Evolutionary conservation across 2,797 vertebrate genomes (phyloP), one percentile per base, ranked within the genome.

Genomic region (Poliocrania exsul): DNA sequence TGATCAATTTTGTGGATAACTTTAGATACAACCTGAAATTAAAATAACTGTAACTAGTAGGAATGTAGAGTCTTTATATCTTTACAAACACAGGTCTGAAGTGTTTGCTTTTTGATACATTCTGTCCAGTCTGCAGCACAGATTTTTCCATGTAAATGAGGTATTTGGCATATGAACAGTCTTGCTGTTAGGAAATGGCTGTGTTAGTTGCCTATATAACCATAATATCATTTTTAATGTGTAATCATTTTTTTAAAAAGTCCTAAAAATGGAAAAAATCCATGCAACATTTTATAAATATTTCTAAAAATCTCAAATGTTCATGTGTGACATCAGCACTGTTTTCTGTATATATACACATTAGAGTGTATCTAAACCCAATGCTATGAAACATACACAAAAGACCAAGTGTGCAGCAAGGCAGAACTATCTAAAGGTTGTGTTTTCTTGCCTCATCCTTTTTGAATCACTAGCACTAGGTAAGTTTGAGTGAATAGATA

Each of bases 131-230:
- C 49, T 81, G 65, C 57, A 93, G 57, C 74, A 58, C 35, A 25
- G 15, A 38, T 56, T 69, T 75, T 85, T 40, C 54, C 25, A 20
- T 31, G 23, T 54, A 16, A 72, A n/a, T 51, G 64, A 85, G 6
- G 40, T 47, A 21, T 4, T 16, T 79, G 28, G 9, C 1, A 0
- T 31, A 38, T 3, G 2, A 72, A 17, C 7, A 29, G 5, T 51
- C 9, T 37, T 51, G 7, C 31, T 23, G 1, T 21, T 25, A 64
- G 38, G 26, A 71, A 91, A 37, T 46, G 12, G 26, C 31, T 47
- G 2, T 24, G 5, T 47, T 60, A 54, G 13, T 69, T 95, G 9
- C 23, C 66, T 37, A 0, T 35, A 18, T 42, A 73, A 70, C 31
- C 21, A n/a, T 50, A 64, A 70, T 31, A 18, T 6, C 31, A 1